Base-by-base conservation (phyloP, 2,797 vertebrate species). In the Mergus octosetaceus region DNA sequence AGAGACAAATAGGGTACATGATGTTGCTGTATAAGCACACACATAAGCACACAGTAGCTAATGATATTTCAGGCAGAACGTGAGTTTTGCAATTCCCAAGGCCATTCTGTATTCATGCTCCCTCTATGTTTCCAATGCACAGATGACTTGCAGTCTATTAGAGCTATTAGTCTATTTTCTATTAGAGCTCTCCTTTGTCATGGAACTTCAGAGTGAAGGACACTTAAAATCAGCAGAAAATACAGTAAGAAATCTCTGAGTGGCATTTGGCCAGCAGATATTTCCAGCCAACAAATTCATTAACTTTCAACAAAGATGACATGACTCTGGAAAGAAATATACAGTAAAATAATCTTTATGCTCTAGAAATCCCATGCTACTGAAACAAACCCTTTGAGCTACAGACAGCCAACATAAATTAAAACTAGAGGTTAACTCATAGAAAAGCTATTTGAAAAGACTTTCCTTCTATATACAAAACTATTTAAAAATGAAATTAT, bases 61-160 rank as follows among this genome's bases (percentile, higher is more conserved):
- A 24, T 2, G 9, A 66, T 11, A 91, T 22, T 47, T 76, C 34
- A 90, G 73, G 49, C 3, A 57, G 41, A 77, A 72, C 2, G 10
- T 4, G 7, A 5, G 17, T 7, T 66, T 58, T 79, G 54, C 43
- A 68, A 19, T 43, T 87, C 30, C 51, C 27, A 70, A 18, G 30
- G 19, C 25, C 57, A 45, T 13, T 8, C 25, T 64, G 32, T 36
- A 61, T 0, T 0, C 5, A 7, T 15, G 28, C 2, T 39, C 32
- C 27, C 11, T 27, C 58, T 69, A 7, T 65, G 8, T 7, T 19
- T 22, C 62, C 58, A 41, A 45, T 28, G 61, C 57, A 58, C 9
- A 60, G 11, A 34, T 43, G 39, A 56, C 13, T 10, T 64, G n/a
- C 13, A 80, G 15, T 10, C n/a, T n/a, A n/a, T n/a, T n/a, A n/a